Percentiles rank a stretch among this genome's conserved stretches.
phyloP scores from a whole-genome alignment of 2,113 vertebrate genomes.

The Tyto alba region DNA sequence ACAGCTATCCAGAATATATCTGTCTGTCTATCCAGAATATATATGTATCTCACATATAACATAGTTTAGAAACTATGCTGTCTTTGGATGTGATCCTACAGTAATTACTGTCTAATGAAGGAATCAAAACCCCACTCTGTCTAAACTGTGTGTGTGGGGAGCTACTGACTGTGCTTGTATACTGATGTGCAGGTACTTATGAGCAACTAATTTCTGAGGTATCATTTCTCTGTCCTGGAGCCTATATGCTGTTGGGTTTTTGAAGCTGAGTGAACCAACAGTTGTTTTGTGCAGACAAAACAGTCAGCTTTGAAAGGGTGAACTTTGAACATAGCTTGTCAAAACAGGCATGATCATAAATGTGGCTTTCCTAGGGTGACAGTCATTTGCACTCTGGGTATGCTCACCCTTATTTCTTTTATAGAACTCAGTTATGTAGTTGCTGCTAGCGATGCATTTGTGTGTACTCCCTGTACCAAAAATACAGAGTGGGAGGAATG shows the following conservation, averaged over 20 bases:
- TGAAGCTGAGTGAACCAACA: neutral
- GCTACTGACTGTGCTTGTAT: neutral
- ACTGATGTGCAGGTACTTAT: neutral
- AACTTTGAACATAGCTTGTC: neutral
- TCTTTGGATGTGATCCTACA: neutral
- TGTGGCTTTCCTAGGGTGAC: neutral
- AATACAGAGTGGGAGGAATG: neutral
- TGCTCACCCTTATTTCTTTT: neutral
- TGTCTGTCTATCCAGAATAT: no score
- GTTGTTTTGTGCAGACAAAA: neutral
- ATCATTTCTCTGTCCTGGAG: neutral
- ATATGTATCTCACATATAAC: no score
- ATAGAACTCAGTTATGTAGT: neutral
- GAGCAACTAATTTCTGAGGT: neutral
- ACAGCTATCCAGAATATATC: no score
- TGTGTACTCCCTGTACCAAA: accelerated
- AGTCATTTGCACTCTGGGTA: neutral
- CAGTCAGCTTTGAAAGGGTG: neutral
- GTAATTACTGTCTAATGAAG: neutral
- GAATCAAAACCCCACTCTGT: neutral
- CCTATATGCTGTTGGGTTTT: neutral
- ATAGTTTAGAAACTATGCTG: neutral
- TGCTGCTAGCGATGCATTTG: neutral
- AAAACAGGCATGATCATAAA: neutral
- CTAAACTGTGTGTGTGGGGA: neutral